A percentile compares a stretch with the other conserved stretches of the same genome.
Conservation (phyloP, 2,797 vertebrate genomes). For the Macropodus opercularis region DNA sequence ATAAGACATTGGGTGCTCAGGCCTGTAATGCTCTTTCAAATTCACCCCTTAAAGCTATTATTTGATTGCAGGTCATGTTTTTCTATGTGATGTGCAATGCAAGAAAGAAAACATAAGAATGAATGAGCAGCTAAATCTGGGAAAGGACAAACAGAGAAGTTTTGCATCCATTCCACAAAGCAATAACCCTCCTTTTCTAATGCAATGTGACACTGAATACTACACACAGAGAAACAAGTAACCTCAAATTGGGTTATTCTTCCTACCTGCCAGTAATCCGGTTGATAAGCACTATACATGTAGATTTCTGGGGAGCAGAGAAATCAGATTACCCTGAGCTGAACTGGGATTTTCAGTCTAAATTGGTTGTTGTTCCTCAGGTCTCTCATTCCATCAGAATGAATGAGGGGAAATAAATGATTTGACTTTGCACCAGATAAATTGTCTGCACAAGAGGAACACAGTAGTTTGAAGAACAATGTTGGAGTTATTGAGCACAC, state of each 20-base stretch:
- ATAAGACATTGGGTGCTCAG: not conserved
- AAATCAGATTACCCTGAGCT: constrained; percentile 84
- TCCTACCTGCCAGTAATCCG: constrained; percentile 87
- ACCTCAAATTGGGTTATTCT: constrained; percentile 85
- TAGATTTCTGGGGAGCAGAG: constrained; percentile 83
- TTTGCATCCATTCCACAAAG: constrained; percentile 65
- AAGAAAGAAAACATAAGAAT: constrained; percentile 30
- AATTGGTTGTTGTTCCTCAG: constrained; percentile 80
- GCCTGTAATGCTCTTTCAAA: constrained; percentile 31
- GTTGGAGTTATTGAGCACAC: constrained; percentile 17
- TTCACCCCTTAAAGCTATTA: constrained; percentile 47
- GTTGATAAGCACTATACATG: constrained; percentile 88
- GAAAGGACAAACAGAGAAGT: constrained; percentile 58
- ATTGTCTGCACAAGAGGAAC: constrained; percentile 54
- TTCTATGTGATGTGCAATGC: constrained; percentile 31
- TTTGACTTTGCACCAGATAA: constrained; percentile 78
- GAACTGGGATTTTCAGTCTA: constrained; percentile 81
- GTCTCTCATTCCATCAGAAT: constrained; percentile 78
- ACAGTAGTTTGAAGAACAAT: constrained; percentile 42
- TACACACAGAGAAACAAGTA: constrained; percentile 84
- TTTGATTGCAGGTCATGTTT: constrained; percentile 62
- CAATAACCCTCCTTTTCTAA: constrained; percentile 77
- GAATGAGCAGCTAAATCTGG: constrained; percentile 46
- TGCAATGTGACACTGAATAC: constrained; percentile 84
- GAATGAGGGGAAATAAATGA: constrained; percentile 79